Base-by-base conservation (phyloP, 2,888 invertebrate species). In the Argyresthia goedartella region DNA sequence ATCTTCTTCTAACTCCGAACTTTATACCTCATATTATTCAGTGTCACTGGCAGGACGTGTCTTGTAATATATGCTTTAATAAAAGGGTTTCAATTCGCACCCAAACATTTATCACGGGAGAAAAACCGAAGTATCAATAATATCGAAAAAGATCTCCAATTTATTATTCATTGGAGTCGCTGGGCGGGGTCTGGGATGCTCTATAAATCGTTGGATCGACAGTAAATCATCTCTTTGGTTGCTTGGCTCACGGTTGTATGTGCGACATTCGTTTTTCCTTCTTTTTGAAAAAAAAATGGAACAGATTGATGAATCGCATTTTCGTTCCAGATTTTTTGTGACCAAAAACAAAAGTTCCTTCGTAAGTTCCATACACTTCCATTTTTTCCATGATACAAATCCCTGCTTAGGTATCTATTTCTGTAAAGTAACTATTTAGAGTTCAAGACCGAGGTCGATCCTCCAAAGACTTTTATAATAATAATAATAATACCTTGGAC, bases 51-150 rank as follows among this genome's bases (percentile, higher is more conserved):
- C 79, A 71, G 69, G 81, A 74, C 81, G 84, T 80, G 85, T 73
- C 71, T 68, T 65, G 67, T 84, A 84, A 86, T 85, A 82, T 85
- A 85, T 85, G 85, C 80, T 82, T 85, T 85, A 85, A 86, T 85
- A 85, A 85, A 85, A 85, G 81, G 81, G 80, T 81, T 81, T 77
- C 81, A 80, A 80, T 76, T 80, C 77, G 71, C 76, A 70, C 75
- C 76, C 73, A 72, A 71, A 73, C 79, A 76, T 84, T 80, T 70
- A 79, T 82, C 81, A 81, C 73, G 59, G 60, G 66, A 63, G 71
- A 70, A 76, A 73, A 25, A 76, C 77, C 79, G 64, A 72, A 76
- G 77, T 82, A 80, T 81, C 82, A 79, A 80, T 81, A 80, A 79
- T 80, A 81, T 75, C 75, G 72, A 67, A 71, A 76, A 79, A 79